These are phyloP conservation scores for Nephrotoma flavescens DNA, from an alignment of 2,888 invertebrate genomes.

Conservation along the genomic window DNA sequence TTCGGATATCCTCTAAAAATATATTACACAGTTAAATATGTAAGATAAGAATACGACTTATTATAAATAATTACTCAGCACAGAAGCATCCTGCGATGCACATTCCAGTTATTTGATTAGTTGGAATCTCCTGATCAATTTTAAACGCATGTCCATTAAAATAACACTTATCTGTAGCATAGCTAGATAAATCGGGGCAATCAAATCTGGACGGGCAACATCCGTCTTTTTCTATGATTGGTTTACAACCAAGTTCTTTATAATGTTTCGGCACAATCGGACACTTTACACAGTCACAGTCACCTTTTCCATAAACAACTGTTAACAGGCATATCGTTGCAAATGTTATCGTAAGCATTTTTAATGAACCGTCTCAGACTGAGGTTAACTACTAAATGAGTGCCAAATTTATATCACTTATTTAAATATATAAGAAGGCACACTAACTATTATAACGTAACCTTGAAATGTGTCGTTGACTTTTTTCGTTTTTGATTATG, in stretches of 20 bases:
- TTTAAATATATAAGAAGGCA: too few relatives aligned
- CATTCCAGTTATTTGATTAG: background rate
- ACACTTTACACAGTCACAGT: constrained; percentile 4
- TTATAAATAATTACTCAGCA: background rate
- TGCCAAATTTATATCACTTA: too few relatives aligned
- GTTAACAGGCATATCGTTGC: background rate
- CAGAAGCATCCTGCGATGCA: background rate
- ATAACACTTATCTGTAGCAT: background rate
- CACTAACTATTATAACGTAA: too few relatives aligned
- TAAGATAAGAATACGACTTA: too few relatives aligned
- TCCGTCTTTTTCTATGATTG: background rate
- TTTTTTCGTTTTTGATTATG: too few relatives aligned
- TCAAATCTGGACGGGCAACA: constrained; percentile 5
- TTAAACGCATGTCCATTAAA: background rate
- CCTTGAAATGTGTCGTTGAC: too few relatives aligned
- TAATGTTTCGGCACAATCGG: constrained; percentile 5
- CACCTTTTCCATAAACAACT: background rate
- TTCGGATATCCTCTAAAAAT: too few relatives aligned
- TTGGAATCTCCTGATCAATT: background rate
- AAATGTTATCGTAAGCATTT: constrained; percentile 14
- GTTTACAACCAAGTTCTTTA: constrained; percentile 7
- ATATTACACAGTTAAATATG: too few relatives aligned
- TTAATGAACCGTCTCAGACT: background rate
- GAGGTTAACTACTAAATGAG: too few relatives aligned
- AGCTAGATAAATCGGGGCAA: background rate